Base-by-base conservation (phyloP, 2,113 vertebrate species). In the Hiodon alosoides region DNA sequence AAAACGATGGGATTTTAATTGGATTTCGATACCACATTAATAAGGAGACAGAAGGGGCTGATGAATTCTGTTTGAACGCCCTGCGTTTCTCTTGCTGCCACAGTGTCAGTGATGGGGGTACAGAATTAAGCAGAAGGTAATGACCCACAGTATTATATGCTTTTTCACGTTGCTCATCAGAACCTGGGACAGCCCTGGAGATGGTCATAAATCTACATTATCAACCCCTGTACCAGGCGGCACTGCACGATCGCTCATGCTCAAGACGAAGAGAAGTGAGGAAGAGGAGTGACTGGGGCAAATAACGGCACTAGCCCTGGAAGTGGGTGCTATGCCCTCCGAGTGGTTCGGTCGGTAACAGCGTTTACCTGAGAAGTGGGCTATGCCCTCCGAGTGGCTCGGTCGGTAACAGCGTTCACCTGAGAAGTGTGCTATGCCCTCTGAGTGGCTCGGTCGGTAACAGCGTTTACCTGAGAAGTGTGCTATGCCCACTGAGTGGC, bases 141-240 rank as follows among this genome's bases (percentile, higher is more conserved):
- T 80, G 79, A 80, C 69, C 79, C 79, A 77, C 69, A 69, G 50
- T 78, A 75, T 64, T 72, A 69, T 65, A 16, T 58, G 52, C 51
- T 67, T 75, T 64, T 67, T 47, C 6, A 61, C 67, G 72, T 65
- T 75, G 70, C 74, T 78, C 65, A 64, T 61, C 14, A 46, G 14
- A 11, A 52, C 73, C 59, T 16, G 17, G 55, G 55, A 72, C 51
- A 53, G 13, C 47, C 57, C n/a, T 68, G 64, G 66, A 61, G 13
- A 65, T 58, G 16, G 46, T 61, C 51, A 59, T 73, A 71, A 80
- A 59, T 77, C 50, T 74, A 17, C 60, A 47, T 73, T 61, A 71
- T 7, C 60, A 66, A 59, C 71, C 47, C 4, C 48, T 58, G 59
- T 65, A 58, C 53, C 31, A 2, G n/a, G 46, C 14, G 2, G 31